Base-by-base conservation (phyloP, 2,113 vertebrate species). In the Lipotes vexillifer region DNA sequence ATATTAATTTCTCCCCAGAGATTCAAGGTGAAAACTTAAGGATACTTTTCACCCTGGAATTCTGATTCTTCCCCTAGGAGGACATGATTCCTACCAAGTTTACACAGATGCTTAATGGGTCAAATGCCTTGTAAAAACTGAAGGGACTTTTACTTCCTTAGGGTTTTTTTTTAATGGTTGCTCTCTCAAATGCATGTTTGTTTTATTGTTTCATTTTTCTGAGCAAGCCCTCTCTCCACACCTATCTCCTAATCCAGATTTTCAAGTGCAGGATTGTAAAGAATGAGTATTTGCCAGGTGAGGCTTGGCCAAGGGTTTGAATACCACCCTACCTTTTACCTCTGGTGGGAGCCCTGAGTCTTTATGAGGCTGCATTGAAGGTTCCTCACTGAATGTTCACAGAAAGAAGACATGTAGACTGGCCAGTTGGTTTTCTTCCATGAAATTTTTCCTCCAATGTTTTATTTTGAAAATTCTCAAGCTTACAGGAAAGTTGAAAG, bases 401-500 rank as follows among this genome's bases (percentile, higher is more conserved):
- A 11, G 25, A 78, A 72, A 63, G 72, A 78, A 90, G 36, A 38
- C 41, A 9, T 41, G 5, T 7, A 21, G 11, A 33, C 9, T 71
- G n/a, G 27, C 14, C 46, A 31, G 52, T 52, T 91, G 52, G 6
- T 77, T 88, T 86, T 25, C 14, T 89, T 25, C 38, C 55, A 44
- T 0, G 3, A 74, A 55, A 4, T 69, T 33, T 71, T 65, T 25
- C 21, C n/a, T 27, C 14, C 20, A 20, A n/a, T 46, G 25, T 80
- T 88, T 78, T 66, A 90, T 77, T 94, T 81, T 93, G 55, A 96
- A 93, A 71, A 52, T 17, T 66, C 44, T 97, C 69, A 95, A 77
- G 59, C 10, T 11, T 66, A 88, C 36, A 61, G 46, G 88, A 78
- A 77, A 90, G 55, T 66, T 63, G 57, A 93, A 96, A 94, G 52